Evolutionary conservation across 1,140 invertebrate genomes (phyloP).

Genomic region (Oreohelix idahoensis): DNA sequence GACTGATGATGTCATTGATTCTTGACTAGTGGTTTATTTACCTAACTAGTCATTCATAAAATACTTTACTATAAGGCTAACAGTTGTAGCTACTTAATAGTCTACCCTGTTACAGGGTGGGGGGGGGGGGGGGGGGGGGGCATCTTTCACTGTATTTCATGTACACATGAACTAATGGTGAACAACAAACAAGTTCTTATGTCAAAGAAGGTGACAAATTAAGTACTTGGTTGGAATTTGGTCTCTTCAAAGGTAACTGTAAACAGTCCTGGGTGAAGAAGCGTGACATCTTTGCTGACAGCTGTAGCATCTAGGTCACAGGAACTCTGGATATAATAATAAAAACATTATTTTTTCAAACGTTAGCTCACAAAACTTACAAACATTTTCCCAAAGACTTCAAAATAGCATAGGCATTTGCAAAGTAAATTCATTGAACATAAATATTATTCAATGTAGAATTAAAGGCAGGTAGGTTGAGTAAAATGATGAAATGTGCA

Average conservation of each 20-base stretch:
- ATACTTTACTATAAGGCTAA: too few species aligned
- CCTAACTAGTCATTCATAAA: too few species aligned
- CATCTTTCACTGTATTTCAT: too few species aligned
- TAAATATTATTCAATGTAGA: background rate
- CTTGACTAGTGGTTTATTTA: too few species aligned
- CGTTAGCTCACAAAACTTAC: background rate
- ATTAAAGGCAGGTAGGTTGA: background rate
- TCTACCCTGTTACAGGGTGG: too few species aligned
- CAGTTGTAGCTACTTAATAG: too few species aligned
- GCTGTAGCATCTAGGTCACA: background rate
- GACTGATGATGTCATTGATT: too few species aligned
- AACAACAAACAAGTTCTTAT: too few species aligned
- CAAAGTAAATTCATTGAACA: background rate
- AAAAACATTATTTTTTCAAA: background rate
- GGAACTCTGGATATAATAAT: background rate
- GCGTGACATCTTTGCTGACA: constrained; percentile 27
- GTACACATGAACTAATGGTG: too few species aligned
- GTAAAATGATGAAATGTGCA: background rate
- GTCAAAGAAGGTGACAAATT: too few species aligned
- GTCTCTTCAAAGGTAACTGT: constrained; percentile 56
- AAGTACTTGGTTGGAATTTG: constrained; percentile 26
- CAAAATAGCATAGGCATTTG: background rate
- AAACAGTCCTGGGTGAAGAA: constrained; percentile 49
- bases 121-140: too few species aligned
- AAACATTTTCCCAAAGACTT: background rate